phyloP scores from a whole-genome alignment of 2,797 vertebrate genomes.

The Eupleurogrammus muticus region DNA sequence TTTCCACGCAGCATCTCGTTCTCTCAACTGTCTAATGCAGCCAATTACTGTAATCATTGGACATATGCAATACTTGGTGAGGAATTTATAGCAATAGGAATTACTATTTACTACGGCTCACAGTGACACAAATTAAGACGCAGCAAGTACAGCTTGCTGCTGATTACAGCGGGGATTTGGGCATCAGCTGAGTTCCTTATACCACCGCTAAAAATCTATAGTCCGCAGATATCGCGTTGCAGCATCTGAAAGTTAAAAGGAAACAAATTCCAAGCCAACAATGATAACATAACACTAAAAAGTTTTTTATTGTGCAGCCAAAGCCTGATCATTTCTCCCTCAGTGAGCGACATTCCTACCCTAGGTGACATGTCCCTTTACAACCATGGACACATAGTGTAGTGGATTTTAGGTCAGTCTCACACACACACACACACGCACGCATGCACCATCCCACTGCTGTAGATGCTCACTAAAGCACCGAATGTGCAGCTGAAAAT shows the following conservation, averaged over 20 bases:
- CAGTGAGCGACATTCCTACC: background rate
- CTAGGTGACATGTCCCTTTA: background rate
- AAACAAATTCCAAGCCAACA: too few species aligned
- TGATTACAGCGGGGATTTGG: background rate
- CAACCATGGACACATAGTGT: background rate
- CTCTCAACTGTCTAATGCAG: slow-evolving; percentile 7
- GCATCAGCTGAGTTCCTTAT: background rate
- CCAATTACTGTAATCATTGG: slow-evolving; percentile 13
- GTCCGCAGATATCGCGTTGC: background rate
- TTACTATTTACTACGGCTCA: slow-evolving; percentile 1
- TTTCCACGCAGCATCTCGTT: slow-evolving; percentile 25
- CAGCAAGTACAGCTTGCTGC: background rate
- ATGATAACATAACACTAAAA: background rate
- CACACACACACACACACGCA: too few species aligned
- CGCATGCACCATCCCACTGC: too few species aligned
- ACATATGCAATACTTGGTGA: background rate
- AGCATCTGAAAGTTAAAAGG: background rate
- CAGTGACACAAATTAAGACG: slow-evolving; percentile 10
- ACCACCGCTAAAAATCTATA: background rate
- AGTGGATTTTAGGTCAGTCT: background rate
- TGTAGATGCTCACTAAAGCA: background rate
- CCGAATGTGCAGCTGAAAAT: background rate
- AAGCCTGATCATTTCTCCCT: too few species aligned
- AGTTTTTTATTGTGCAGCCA: background rate
- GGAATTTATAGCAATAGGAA: slow-evolving; percentile 16